phyloP scores from a whole-genome alignment of 1,140 invertebrate species.

The Macrobrachium nipponense region DNA sequence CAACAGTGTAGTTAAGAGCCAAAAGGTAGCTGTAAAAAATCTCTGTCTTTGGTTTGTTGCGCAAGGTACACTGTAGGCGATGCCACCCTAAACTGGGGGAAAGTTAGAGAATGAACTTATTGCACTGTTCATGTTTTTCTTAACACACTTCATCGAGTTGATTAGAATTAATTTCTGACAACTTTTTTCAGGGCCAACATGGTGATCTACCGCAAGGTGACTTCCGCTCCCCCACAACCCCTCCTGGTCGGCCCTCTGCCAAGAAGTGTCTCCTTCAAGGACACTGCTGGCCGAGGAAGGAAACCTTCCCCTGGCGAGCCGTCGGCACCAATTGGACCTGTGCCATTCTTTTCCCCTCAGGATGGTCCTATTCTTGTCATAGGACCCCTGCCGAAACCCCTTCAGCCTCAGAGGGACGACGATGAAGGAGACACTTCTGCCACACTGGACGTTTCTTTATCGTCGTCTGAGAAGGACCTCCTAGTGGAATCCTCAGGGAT shows the following conservation, averaged over 20 bases:
- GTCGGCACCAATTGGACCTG: conserved; percentile 18
- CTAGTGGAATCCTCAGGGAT: too few relatives aligned
- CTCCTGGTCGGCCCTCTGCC: conserved; percentile 44
- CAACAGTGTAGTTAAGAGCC: too few relatives aligned
- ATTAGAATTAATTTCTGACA: not conserved
- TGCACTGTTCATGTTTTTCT: not conserved
- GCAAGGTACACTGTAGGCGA: too few relatives aligned
- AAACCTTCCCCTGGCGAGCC: too few relatives aligned
- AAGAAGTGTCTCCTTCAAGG: not conserved
- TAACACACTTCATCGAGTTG: not conserved
- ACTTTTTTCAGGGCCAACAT: conserved; percentile 39
- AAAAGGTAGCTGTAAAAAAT: too few relatives aligned
- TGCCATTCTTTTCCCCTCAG: conserved; percentile 34
- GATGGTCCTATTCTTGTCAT: conserved; percentile 28
- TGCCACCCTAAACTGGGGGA: too few relatives aligned
- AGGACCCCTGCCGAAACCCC: conserved; percentile 35
- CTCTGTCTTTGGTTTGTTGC: too few relatives aligned
- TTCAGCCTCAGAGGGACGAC: conserved; percentile 15
- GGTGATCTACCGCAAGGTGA: conserved; percentile 39
- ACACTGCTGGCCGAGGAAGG: not conserved
- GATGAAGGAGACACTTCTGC: not conserved
- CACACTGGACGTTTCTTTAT: too few relatives aligned
- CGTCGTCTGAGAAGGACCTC: too few relatives aligned
- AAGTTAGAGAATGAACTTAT: too few relatives aligned
- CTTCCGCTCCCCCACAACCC: conserved; percentile 6